Evolutionary conservation across 2,113 vertebrate species (phyloP), one percentile per base, ranked within the genome.

Genomic region (Lichenostomus cassidix): DNA sequence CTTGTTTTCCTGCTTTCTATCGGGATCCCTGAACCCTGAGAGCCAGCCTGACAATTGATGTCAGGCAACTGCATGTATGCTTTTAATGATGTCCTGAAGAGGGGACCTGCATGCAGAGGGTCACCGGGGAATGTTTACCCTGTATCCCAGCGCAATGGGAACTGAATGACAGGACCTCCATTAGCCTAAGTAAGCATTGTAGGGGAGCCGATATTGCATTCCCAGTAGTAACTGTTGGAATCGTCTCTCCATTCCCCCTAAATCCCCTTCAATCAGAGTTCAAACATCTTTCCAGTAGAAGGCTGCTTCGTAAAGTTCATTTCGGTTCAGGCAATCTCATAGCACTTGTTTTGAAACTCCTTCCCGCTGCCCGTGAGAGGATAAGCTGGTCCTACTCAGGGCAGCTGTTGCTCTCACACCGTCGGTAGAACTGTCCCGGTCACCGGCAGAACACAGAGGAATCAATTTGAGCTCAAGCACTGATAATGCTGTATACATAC

Each of bases 81-180:
- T 95, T 98, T 99, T 99, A 98, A 99, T 98, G 99, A 99, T 98
- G 98, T 98, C 97, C 97, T 95, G 97, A 98, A 98, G 98, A 98
- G 98, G 97, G 96, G 98, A 98, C 98, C 96, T 98, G 97, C 97
- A 97, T 90, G 98, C 98, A 97, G 97, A 98, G 98, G 98, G 98
- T 99, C 98, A 97, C 87, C 79, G 97, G 88, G 98, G 97, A 97
- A 95, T 99, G 98, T 99, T 99, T 99, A 98, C 98, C 96, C 98
- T 90, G 98, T 99, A 98, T 99, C 98, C 98, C 96, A 94, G 98
- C 97, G 98, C 97, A 97, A 97, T 98, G 97, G 94, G 97, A 95
- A 96, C 97, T 99, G 99, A 99, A 99, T 99, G 98, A 98, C 98
- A 98, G 98, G 98, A 98, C 98, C 99, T 98, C 98, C 98, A 99